phyloP scores from a whole-genome alignment of 2,888 invertebrate species.

The Exephanes ischioxanthus region DNA sequence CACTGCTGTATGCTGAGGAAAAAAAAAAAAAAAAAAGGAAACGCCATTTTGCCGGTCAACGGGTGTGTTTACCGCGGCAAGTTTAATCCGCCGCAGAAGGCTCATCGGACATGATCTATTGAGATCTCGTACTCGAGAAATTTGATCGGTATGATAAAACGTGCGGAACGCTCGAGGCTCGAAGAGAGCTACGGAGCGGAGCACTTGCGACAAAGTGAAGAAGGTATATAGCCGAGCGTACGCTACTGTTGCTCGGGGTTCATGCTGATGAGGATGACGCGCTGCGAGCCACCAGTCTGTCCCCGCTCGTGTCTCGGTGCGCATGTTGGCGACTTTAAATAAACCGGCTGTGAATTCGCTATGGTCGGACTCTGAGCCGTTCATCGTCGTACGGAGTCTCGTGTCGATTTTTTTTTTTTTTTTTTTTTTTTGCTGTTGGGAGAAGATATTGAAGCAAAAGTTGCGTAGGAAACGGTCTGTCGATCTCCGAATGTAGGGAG shows the following conservation, averaged over 20 bases:
- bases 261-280: slow-evolving; percentile 62
- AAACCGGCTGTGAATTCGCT: slow-evolving; percentile 46
- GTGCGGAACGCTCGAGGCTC: not conserved
- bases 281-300: slow-evolving; percentile 57
- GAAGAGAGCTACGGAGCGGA: slow-evolving; percentile 4
- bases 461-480: not conserved
- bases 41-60: not conserved
- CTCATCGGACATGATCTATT: not conserved
- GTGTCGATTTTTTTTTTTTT: slow-evolving; percentile 9
- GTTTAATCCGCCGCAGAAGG: not conserved
- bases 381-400: not conserved
- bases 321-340: slow-evolving; percentile 64
- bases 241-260: slow-evolving; percentile 67
- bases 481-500: not conserved
- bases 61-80: not conserved
- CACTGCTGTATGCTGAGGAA: not conserved
- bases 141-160: slow-evolving; percentile 11
- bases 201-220: slow-evolving; percentile 58
- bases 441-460: not conserved
- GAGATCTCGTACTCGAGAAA: not conserved
- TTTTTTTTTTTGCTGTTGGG: not conserved
- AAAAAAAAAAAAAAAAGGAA: not conserved
- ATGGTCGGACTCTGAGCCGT: not conserved
- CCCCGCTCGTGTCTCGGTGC: slow-evolving; percentile 65
- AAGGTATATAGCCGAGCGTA: slow-evolving; percentile 54